These are phyloP conservation scores for Ciconia maguari DNA, from an alignment of 2,113 vertebrate genomes.

Conservation along the genomic window DNA sequence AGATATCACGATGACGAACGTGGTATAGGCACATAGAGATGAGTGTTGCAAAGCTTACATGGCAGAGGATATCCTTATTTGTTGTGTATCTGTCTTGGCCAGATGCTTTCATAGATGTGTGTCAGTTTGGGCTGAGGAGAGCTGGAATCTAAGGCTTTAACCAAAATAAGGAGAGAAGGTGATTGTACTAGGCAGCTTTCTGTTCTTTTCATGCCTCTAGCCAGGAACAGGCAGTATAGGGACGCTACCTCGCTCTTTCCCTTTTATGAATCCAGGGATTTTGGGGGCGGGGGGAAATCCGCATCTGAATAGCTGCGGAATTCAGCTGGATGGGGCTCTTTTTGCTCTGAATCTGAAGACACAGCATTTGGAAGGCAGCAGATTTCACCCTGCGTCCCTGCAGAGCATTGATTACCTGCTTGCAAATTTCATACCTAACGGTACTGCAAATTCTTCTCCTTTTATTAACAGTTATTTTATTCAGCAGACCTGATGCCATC, in stretches of 20 bases:
- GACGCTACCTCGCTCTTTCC: fast-evolving
- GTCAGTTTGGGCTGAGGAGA: background rate
- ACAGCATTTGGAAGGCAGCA: background rate
- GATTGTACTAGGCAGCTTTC: background rate
- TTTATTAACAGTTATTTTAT: background rate
- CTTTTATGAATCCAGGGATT: background rate
- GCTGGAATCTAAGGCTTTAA: background rate
- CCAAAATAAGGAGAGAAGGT: background rate
- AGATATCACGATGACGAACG: fast-evolving
- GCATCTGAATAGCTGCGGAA: background rate
- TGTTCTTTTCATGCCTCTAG: background rate
- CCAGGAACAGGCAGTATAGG: background rate
- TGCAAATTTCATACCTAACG: background rate
- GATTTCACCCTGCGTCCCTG: background rate
- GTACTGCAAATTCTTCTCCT: background rate
- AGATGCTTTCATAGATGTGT: background rate
- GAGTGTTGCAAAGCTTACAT: background rate
- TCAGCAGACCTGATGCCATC: background rate
- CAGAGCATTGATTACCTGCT: background rate
- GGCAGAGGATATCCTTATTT: background rate
- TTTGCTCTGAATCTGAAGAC: background rate
- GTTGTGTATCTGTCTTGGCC: background rate
- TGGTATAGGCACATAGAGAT: background rate
- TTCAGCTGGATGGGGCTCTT: background rate
- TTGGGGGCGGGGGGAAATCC: fast-evolving